Evolutionary conservation across 2,888 invertebrate species (phyloP).

Genomic region (Choreutis nemorana): DNA sequence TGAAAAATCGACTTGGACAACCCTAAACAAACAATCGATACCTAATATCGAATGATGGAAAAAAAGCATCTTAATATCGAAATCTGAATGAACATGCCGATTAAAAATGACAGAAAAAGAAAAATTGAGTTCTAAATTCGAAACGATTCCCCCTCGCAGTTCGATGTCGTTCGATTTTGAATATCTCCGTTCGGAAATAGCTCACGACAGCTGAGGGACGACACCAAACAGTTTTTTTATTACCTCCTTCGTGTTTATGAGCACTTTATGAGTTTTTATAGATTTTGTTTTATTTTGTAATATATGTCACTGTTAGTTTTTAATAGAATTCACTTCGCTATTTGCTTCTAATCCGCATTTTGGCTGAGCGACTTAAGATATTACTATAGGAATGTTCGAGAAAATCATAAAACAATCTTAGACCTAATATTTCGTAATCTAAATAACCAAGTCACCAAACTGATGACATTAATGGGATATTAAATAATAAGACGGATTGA

Average conservation of each 20-base stretch:
- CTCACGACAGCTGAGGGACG: conserved; percentile 62
- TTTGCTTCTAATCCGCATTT: conserved; percentile 16
- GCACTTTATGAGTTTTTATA: conserved; percentile 63
- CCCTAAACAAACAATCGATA: no score
- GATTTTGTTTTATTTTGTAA: conserved; percentile 54
- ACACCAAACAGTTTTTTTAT: conserved; percentile 57
- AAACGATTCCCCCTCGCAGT: conserved; percentile 41
- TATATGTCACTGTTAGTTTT: conserved; percentile 42
- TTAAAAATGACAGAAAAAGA: no score
- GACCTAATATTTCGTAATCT: no score
- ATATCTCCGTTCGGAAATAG: conserved; percentile 57
- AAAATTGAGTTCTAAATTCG: conserved; percentile 31
- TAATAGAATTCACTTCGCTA: conserved; percentile 45
- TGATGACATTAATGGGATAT: no score
- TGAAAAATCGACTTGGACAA: no score
- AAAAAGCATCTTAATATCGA: no score
- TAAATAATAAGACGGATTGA: conserved; percentile 1
- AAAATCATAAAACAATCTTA: neutral
- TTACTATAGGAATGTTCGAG: no score
- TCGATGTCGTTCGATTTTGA: conserved; percentile 59
- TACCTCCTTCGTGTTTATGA: conserved; percentile 62
- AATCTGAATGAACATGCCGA: no score
- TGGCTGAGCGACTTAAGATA: conserved; percentile 1
- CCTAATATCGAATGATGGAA: no score
- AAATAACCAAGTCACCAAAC: no score